Conservation (phyloP, 2,113 vertebrate species). For the Holacanthus passer region DNA sequence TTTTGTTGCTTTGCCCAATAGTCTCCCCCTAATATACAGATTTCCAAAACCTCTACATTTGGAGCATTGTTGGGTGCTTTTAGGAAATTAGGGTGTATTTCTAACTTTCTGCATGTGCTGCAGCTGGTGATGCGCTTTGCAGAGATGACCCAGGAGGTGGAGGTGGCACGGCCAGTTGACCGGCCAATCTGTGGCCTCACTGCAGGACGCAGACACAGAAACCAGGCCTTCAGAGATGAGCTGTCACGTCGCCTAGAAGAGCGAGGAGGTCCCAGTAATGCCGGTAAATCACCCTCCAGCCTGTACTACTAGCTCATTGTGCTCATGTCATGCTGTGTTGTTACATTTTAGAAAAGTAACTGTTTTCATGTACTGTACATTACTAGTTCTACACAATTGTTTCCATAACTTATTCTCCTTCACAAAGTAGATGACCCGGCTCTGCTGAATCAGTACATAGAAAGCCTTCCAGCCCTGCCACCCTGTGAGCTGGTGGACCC, state of each 20-base stretch:
- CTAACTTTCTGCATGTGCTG: slow-evolving; percentile 32
- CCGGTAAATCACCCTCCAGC: slow-evolving; percentile 76
- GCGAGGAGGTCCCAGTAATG: slow-evolving; percentile 83
- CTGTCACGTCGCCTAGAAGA: slow-evolving; percentile 84
- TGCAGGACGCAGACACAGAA: slow-evolving; percentile 89
- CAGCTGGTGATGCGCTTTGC: slow-evolving; percentile 99
- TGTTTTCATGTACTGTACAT: not conserved
- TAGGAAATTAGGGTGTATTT: not conserved
- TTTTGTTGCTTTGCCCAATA: not conserved
- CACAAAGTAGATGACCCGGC: slow-evolving; percentile 71
- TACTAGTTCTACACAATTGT: not conserved
- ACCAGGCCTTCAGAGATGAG: slow-evolving; percentile 89
- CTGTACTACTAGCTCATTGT: not conserved
- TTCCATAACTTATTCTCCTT: not conserved
- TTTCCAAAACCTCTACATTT: not conserved
- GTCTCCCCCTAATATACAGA: too few species aligned
- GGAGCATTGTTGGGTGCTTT: not conserved
- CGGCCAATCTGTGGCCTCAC: slow-evolving; percentile 89
- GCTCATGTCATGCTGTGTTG: not conserved
- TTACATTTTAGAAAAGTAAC: not conserved
- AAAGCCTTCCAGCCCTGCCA: slow-evolving; percentile 90
- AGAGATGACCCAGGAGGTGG: slow-evolving; percentile 97
- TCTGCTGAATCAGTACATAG: slow-evolving; percentile 83
- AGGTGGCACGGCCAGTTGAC: slow-evolving; percentile 91
- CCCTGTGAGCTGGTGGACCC: slow-evolving; percentile 89